Conservation (phyloP, 2,113 vertebrate genomes). For the Oxygymnocypris stewartii region DNA sequence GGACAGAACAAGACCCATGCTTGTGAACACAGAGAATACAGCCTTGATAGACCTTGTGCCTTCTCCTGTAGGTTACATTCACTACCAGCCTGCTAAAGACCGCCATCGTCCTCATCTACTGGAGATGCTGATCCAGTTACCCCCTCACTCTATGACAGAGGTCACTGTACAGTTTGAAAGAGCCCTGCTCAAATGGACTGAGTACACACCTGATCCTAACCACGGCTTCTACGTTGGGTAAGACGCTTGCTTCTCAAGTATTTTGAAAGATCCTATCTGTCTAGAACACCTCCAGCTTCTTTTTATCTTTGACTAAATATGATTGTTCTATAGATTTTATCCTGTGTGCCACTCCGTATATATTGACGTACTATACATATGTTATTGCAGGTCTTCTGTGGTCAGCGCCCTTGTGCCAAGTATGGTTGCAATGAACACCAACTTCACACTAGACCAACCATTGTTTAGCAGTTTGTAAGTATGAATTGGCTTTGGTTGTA, state of each 20-base stretch:
- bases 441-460: conserved; percentile 75
- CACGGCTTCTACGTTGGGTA: conserved; percentile 96
- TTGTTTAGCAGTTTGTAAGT: conserved; percentile 90
- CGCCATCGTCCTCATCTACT: conserved; percentile 88
- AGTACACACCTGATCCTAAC: conserved; percentile 97
- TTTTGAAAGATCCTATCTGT: background rate
- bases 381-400: conserved; percentile 83
- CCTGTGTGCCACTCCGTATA: background rate
- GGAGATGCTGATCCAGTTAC: conserved; percentile 97
- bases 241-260: background rate
- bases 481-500: background rate
- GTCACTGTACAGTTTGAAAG: conserved; percentile 95
- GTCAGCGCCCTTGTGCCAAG: conserved; percentile 93
- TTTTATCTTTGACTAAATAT: background rate
- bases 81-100: conserved; percentile 96
- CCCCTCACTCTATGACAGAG: conserved; percentile 91
- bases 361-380: background rate
- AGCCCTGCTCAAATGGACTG: conserved; percentile 94
- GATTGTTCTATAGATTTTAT: background rate
- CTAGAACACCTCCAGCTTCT: background rate
- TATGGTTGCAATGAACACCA: conserved; percentile 78
- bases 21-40: background rate
- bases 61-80: conserved; percentile 85
- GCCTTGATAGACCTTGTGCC: background rate
- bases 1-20: background rate